Conservation (phyloP, 53 echinoderm and acorn worm species). For the Arbacia lixula region DNA sequence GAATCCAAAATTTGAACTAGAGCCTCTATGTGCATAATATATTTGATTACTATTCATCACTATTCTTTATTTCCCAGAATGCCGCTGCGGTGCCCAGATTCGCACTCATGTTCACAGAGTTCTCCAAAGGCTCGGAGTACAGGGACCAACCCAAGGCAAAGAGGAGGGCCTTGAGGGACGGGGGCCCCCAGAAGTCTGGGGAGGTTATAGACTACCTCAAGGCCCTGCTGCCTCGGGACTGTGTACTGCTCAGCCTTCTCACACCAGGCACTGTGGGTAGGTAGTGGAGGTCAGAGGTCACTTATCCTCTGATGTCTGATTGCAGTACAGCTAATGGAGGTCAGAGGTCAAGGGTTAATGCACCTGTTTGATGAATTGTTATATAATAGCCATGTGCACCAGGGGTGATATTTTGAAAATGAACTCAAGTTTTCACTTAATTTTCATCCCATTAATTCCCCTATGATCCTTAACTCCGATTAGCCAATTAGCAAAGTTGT, state of each 20-base stretch:
- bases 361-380: too few relatives aligned
- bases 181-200: constrained; percentile 8
- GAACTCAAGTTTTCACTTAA: too few relatives aligned
- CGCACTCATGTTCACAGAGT: constrained; percentile 68
- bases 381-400: too few relatives aligned
- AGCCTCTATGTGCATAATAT: neutral
- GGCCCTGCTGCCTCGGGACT: constrained; percentile 51
- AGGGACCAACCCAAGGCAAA: neutral
- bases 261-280: constrained; percentile 68
- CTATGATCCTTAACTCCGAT: too few relatives aligned
- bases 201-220: constrained; percentile 53
- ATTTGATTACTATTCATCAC: neutral
- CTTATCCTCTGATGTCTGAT: too few relatives aligned
- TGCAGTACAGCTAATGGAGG: too few relatives aligned
- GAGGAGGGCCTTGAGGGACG: constrained; percentile 6
- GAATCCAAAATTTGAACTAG: too few relatives aligned
- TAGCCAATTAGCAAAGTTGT: too few relatives aligned
- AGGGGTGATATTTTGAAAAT: too few relatives aligned
- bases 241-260: constrained; percentile 46
- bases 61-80: constrained; percentile 20
- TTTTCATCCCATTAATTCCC: too few relatives aligned
- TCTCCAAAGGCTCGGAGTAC: constrained; percentile 48
- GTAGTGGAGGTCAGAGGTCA: neutral
- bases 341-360: too few relatives aligned
- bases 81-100: constrained; percentile 38